Conservation (phyloP, 92 coral and sea anemone genomes). For the Muricea muricata region DNA sequence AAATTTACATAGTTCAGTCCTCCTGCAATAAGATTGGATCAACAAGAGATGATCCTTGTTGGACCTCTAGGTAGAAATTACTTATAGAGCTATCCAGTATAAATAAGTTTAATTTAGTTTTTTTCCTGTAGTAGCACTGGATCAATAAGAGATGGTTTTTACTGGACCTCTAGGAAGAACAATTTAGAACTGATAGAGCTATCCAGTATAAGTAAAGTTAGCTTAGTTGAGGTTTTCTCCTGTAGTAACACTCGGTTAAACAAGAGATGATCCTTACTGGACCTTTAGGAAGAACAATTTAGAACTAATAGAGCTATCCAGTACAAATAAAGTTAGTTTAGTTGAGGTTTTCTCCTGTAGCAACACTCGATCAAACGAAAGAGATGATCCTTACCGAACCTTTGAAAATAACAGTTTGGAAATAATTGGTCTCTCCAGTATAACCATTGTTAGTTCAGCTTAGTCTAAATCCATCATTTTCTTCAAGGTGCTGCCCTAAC, state of each 20-base stretch:
- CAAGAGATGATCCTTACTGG: neutral
- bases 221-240: no score
- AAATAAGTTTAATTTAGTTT: no score
- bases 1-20: no score
- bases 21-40: no score
- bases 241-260: neutral
- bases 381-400: neutral
- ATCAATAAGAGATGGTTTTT: no score
- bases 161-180: neutral
- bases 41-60: no score
- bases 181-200: neutral
- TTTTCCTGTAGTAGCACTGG: no score
- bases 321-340: neutral
- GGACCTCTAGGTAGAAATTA: no score
- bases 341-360: neutral
- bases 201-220: neutral
- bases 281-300: no score
- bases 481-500: conserved; percentile 89
- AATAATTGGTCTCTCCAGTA: neutral
- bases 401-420: neutral
- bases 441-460: no score
- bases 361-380: neutral
- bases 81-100: no score
- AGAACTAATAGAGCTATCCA: neutral
- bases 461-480: neutral